Evolutionary conservation across 2,113 vertebrate species (phyloP), one percentile per base, ranked within the genome.

Genomic region (Cairina moschata): DNA sequence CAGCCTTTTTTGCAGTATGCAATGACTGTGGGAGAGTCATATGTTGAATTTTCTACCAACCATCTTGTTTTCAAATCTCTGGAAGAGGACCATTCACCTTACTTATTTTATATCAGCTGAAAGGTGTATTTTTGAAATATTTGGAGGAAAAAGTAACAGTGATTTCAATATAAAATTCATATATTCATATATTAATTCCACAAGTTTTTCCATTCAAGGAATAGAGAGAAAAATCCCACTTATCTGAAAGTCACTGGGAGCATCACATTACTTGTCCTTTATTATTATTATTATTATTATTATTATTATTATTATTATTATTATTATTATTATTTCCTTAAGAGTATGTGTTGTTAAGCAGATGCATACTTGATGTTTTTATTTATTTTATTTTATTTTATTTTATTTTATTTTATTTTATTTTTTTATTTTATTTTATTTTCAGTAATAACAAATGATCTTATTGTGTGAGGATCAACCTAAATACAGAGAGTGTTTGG

Each of bases 1-100:
- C 4, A 50, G 7, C 3, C 3, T 21, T 66, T 86, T 86, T 75
- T 55, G 6, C 15, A 13, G 20, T 8, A 12, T 44, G 69, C 4
- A 2, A 11, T 75, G 13, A 26, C 11, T 62, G 21, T 32, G 20
- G 17, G 18, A 42, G 7, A 2, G 25, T 58, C 74, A 11, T 25
- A 26, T 7, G 2, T 20, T 31, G 14, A 66, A 0, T 0, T 55
- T 67, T 54, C 31, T 44, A 23, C 1, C 17, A 67, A 3, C 2
- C 3, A 75, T 32, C 9, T 66, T 18, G 9, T 13, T 62, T 56
- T 75, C 25, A 71, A 67, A 75, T 75, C 13, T 67, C 25, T 68
- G 6, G 31, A 34, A 50, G 8, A 4, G 9, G 6, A 18, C 42
- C 2, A 31, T 31, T 63, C 14, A 6, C 8, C 17, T 86, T 44